Evolutionary conservation across 1,140 invertebrate species (phyloP).

Genomic region (Phortica variegata): DNA sequence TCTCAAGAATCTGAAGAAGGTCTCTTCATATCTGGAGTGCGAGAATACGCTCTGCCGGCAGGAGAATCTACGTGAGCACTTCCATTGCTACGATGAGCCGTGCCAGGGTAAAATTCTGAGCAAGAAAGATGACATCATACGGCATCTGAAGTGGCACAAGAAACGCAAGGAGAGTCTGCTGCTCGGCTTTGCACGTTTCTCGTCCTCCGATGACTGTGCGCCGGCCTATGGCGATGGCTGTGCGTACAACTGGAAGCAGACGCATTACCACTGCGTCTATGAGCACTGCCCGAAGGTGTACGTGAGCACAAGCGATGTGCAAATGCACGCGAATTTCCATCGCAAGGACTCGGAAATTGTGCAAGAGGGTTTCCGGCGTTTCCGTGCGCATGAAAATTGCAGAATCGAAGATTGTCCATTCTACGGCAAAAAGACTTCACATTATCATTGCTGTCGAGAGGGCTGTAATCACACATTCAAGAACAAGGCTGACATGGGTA

Average conservation of each 20-base stretch:
- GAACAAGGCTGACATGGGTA: conserved; percentile 99
- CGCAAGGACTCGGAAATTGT: conserved; percentile 96
- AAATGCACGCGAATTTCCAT: conserved; percentile 99
- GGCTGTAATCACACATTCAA: conserved; percentile 96
- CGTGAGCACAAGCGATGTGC: conserved; percentile 97
- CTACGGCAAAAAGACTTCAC: conserved; percentile 92
- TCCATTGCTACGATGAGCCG: conserved; percentile 85
- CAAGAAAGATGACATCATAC: conserved; percentile 98
- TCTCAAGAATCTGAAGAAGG: conserved; percentile 45
- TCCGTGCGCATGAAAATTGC: conserved; percentile 53
- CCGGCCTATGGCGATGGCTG: conserved; percentile 70
- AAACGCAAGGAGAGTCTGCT: conserved; percentile 95
- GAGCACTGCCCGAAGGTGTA: conserved; percentile 96
- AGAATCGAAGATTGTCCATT: conserved; percentile 77
- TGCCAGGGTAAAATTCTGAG: conserved; percentile 87
- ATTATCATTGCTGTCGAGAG: conserved; percentile 91
- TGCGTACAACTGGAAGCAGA: conserved; percentile 94
- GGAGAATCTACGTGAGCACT: conserved; percentile 76
- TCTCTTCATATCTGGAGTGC: conserved; percentile 54
- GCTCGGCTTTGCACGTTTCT: conserved; percentile 92
- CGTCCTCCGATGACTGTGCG: conserved; percentile 87
- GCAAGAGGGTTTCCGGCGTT: conserved; percentile 74
- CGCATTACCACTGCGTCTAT: conserved; percentile 97
- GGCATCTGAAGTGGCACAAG: conserved; percentile 97
- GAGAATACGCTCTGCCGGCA: conserved; percentile 44